A percentile compares a stretch with the other conserved stretches of the same genome.
Evolutionary conservation across 2,888 invertebrate species (phyloP).

Genomic region (Drosophila melanosoma): DNA sequence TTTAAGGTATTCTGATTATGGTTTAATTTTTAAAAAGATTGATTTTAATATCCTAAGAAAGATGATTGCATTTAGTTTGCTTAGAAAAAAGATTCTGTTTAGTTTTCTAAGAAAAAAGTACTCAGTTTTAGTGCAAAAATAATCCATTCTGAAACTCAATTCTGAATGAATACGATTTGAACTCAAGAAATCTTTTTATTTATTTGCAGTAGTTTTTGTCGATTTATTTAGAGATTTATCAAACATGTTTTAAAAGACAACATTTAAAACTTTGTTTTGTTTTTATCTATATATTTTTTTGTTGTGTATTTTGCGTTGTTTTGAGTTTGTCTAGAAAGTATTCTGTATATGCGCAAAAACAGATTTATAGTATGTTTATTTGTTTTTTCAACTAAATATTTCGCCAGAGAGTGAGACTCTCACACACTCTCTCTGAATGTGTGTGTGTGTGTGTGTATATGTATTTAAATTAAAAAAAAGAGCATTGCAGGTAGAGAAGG

Average conservation of each 20-base stretch:
- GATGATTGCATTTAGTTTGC: not conserved
- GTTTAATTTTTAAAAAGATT: not conserved
- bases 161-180: not conserved
- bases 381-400: slow-evolving; percentile 60
- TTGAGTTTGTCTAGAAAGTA: slow-evolving; percentile 35
- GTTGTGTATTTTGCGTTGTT: slow-evolving; percentile 1
- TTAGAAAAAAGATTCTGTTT: not conserved
- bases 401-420: slow-evolving; percentile 24
- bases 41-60: not conserved
- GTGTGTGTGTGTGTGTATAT: slow-evolving; percentile 16
- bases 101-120: not conserved
- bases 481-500: slow-evolving; percentile 10
- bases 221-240: not conserved
- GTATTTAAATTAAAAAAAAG: slow-evolving; percentile 59
- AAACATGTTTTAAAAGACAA: not conserved
- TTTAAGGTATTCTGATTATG: too few relatives aligned
- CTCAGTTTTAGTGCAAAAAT: not conserved
- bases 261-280: not conserved
- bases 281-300: not conserved
- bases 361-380: slow-evolving; percentile 63
- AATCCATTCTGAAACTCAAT: not conserved
- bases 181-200: not conserved
- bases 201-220: slow-evolving; percentile 1
- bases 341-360: slow-evolving; percentile 38
- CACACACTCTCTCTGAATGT: not conserved